Conservation (phyloP, 2,888 invertebrate species). For the Rhingia campestris region DNA sequence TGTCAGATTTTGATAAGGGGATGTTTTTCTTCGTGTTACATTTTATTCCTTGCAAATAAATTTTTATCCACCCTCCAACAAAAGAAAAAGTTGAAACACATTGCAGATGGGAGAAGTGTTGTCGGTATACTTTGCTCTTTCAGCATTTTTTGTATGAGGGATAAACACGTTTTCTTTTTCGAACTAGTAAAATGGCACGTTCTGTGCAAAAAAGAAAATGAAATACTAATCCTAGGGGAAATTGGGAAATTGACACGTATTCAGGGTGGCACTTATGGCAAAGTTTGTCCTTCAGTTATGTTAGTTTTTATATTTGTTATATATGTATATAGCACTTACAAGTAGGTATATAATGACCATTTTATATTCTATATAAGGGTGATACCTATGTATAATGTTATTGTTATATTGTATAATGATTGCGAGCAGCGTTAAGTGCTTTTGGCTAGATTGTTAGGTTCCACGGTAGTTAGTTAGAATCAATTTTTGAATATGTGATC, state of each 20-base stretch:
- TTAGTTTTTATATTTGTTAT: not conserved
- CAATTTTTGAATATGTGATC: too few relatives aligned
- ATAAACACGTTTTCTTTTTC: slow-evolving; percentile 46
- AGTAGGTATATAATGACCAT: too few relatives aligned
- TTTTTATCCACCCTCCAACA: slow-evolving; percentile 45
- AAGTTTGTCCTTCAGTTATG: not conserved
- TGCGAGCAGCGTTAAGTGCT: too few relatives aligned
- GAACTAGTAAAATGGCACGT: slow-evolving; percentile 58
- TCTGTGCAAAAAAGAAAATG: slow-evolving; percentile 39
- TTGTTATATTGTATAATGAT: too few relatives aligned
- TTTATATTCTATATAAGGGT: too few relatives aligned
- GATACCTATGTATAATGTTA: too few relatives aligned
- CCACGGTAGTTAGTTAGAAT: too few relatives aligned
- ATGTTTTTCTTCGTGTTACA: slow-evolving; percentile 59
- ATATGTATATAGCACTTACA: not conserved
- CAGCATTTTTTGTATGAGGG: slow-evolving; percentile 24
- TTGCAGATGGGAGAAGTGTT: slow-evolving; percentile 57
- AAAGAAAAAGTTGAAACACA: slow-evolving; percentile 30
- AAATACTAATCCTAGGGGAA: slow-evolving; percentile 47
- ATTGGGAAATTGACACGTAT: slow-evolving; percentile 48
- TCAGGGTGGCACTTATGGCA: slow-evolving; percentile 42
- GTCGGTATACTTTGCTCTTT: slow-evolving; percentile 10
- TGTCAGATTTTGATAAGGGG: slow-evolving; percentile 73
- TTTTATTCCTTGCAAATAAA: slow-evolving; percentile 66
- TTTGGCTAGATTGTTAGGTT: too few relatives aligned